phyloP scores from a whole-genome alignment of 2,113 vertebrate genomes.

The Plecotus auritus region DNA sequence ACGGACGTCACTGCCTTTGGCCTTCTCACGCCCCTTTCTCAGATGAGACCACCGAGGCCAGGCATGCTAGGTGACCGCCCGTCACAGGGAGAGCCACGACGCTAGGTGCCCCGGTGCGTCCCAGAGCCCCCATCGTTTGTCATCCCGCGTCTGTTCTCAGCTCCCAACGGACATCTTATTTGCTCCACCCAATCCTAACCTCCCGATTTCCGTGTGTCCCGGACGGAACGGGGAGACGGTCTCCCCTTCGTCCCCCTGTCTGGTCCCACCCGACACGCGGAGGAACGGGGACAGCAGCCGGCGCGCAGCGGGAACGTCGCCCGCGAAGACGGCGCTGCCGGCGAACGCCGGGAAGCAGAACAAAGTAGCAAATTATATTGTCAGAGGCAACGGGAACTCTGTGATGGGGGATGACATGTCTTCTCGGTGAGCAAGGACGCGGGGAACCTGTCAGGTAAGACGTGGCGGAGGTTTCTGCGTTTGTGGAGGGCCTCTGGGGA shows the following conservation, averaged over 20 bases:
- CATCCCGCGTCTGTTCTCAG: background rate
- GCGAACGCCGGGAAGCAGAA: constrained; percentile 81
- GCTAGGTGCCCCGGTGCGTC: background rate
- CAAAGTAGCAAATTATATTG: constrained; percentile 88
- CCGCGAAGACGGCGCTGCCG: constrained; percentile 47
- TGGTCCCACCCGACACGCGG: constrained; percentile 1
- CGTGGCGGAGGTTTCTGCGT: constrained; percentile 89
- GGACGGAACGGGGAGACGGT: background rate
- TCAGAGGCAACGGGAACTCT: constrained; percentile 88
- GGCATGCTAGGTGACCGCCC: background rate
- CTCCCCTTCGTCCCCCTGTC: constrained; percentile 41
- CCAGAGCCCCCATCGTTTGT: background rate
- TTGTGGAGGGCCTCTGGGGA: constrained; percentile 90
- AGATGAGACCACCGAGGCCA: background rate
- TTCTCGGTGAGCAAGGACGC: constrained; percentile 88
- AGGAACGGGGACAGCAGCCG: constrained; percentile 65
- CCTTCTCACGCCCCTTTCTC: background rate
- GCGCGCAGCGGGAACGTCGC: constrained; percentile 57
- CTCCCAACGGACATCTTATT: background rate
- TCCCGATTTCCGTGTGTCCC: background rate
- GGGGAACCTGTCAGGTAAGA: constrained; percentile 90
- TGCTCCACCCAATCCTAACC: background rate
- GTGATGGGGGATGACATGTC: constrained; percentile 89
- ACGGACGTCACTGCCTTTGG: background rate
- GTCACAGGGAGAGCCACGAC: background rate